Percentiles rank a stretch among this genome's conserved stretches.
Evolutionary conservation across 2,113 vertebrate species (phyloP).

Genomic region (Setophaga coronata): DNA sequence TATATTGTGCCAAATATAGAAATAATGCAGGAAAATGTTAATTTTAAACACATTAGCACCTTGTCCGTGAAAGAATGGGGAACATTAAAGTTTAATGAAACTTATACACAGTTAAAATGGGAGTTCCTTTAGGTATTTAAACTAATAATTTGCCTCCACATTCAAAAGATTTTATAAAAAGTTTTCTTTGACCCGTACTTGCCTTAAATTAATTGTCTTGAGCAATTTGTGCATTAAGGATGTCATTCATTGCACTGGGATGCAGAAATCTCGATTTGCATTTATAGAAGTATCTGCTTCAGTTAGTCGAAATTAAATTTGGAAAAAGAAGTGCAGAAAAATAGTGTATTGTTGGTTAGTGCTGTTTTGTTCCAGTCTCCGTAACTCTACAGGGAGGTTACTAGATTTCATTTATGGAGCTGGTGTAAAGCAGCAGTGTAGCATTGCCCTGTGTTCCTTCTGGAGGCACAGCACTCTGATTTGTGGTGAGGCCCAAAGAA

Average conservation of each 20-base stretch:
- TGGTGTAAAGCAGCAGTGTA: not conserved
- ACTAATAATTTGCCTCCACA: not conserved
- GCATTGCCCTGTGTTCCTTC: not conserved
- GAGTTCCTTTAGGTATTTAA: not conserved
- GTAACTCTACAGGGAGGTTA: not conserved
- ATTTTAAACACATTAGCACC: not conserved
- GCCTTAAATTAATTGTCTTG: not conserved
- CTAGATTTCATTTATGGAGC: not conserved
- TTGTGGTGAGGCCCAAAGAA: not conserved
- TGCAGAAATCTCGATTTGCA: not conserved
- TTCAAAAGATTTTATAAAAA: not conserved
- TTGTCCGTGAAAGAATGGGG: not conserved
- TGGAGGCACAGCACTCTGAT: not conserved
- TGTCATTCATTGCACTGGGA: not conserved
- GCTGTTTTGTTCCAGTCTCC: not conserved
- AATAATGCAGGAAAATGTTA: not conserved
- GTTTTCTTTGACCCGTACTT: not conserved
- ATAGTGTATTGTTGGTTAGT: not conserved
- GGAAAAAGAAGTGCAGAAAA: not conserved
- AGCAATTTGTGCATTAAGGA: not conserved
- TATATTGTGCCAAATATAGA: not conserved
- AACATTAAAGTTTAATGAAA: not conserved
- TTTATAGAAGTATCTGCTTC: not conserved
- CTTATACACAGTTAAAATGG: not conserved
- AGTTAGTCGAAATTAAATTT: not conserved